These are phyloP conservation scores for Saguinus midas DNA, from an alignment of 2,113 vertebrate species.

Conservation along the genomic window DNA sequence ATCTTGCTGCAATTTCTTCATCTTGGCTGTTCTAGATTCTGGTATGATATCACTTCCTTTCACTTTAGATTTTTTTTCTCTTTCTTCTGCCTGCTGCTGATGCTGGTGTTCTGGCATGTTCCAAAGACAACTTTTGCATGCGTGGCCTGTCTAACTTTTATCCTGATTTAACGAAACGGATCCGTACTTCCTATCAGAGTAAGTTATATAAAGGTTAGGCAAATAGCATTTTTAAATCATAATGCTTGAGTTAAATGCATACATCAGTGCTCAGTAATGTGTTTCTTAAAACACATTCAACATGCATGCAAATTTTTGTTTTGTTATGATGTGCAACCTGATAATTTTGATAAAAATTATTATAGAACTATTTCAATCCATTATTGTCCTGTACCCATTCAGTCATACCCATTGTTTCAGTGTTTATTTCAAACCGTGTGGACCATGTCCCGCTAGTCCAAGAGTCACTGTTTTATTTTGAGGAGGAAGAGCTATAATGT, in stretches of 20 bases:
- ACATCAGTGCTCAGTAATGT: slow-evolving; percentile 82
- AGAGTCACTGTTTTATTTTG: slow-evolving; percentile 70
- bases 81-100: slow-evolving; percentile 89
- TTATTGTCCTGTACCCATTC: slow-evolving; percentile 45
- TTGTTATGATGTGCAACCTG: slow-evolving; percentile 71
- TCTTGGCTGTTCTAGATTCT: slow-evolving; percentile 85
- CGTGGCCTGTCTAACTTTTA: slow-evolving; percentile 99
- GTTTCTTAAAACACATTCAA: slow-evolving; percentile 86
- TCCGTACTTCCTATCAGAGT: slow-evolving; percentile 99
- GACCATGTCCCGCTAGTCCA: background rate
- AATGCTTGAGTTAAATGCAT: slow-evolving; percentile 79
- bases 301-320: slow-evolving; percentile 83
- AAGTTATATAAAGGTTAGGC: slow-evolving; percentile 89
- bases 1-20: slow-evolving; percentile 83
- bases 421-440: slow-evolving; percentile 62
- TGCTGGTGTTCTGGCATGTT: slow-evolving; percentile 97
- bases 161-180: slow-evolving; percentile 99
- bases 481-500: background rate
- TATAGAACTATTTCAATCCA: slow-evolving; percentile 27
- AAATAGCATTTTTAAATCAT: slow-evolving; percentile 76
- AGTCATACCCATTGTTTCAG: slow-evolving; percentile 60
- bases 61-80: slow-evolving; percentile 88
- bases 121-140: slow-evolving; percentile 99
- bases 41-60: slow-evolving; percentile 87
- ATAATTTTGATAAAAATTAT: slow-evolving; percentile 64